Evolutionary conservation across 2,113 vertebrate species (phyloP).

Genomic region (Upupa epops): DNA sequence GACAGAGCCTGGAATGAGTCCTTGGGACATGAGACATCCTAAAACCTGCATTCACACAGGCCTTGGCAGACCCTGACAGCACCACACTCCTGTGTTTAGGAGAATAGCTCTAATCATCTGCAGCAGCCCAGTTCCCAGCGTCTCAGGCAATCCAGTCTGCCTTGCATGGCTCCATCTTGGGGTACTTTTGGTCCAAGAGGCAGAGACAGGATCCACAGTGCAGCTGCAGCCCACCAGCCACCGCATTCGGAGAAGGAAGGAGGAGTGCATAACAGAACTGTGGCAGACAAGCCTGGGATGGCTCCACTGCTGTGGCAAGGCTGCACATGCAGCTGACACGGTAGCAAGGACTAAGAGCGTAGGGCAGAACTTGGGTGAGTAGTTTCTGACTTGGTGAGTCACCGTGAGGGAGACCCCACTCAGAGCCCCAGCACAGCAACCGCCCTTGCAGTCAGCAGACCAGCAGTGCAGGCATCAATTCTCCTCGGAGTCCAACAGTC

Average conservation of each 20-base stretch:
- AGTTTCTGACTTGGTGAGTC: background rate
- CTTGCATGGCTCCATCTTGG: background rate
- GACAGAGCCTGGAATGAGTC: background rate
- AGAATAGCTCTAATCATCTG: no score
- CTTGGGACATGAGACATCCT: background rate
- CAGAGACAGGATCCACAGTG: background rate
- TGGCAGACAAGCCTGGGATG: background rate
- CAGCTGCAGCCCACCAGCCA: background rate
- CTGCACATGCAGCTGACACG: rapidly evolving
- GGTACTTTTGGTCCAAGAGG: background rate
- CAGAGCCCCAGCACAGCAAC: background rate
- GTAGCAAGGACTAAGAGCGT: background rate
- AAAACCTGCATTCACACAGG: background rate
- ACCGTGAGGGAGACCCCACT: background rate
- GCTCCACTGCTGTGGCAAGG: background rate
- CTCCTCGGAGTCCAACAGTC: background rate
- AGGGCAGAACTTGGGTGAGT: background rate
- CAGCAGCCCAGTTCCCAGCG: no score
- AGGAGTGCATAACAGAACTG: background rate
- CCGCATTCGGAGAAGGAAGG: background rate
- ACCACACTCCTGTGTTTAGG: background rate
- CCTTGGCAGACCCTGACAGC: background rate
- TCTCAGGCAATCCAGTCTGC: background rate
- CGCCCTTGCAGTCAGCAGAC: background rate
- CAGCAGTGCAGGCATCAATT: background rate